Conservation (phyloP, 2,888 invertebrate species). For the Sminthurinus aureus region DNA sequence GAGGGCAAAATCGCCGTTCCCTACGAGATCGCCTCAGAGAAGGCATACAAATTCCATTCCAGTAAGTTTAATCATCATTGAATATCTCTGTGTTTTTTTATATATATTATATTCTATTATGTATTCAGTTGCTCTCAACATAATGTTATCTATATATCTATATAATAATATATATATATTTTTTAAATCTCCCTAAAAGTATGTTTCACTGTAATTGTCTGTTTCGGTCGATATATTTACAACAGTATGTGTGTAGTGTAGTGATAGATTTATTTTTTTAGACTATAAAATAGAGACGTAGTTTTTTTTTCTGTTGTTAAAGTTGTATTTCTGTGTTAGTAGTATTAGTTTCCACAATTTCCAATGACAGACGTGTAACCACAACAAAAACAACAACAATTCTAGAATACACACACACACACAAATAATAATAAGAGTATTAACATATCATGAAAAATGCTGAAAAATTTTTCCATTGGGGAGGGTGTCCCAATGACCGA, state of each 20-base stretch:
- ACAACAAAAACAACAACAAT: too few species aligned
- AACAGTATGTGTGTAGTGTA: too few species aligned
- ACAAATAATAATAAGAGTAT: too few species aligned
- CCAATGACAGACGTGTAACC: not conserved
- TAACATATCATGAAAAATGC: not conserved
- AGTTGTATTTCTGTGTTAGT: not conserved
- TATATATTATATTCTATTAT: not conserved
- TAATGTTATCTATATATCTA: not conserved
- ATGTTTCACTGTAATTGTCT: too few species aligned
- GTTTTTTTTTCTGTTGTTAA: not conserved
- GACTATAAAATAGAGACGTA: not conserved
- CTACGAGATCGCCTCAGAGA: slow-evolving; percentile 49
- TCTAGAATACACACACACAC: too few species aligned
- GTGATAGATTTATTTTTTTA: not conserved
- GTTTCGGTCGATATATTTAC: too few species aligned
- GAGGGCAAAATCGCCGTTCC: slow-evolving; percentile 48
- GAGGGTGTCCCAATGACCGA: slow-evolving; percentile 14
- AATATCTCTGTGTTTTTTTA: not conserved
- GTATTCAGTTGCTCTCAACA: slow-evolving; percentile 11
- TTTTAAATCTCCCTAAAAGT: too few species aligned
- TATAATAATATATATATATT: too few species aligned
- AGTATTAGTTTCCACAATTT: too few species aligned
- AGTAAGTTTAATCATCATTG: slow-evolving; percentile 39
- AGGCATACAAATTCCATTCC: slow-evolving; percentile 51
- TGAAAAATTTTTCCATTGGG: slow-evolving; percentile 12